Evolutionary conservation across 2,797 vertebrate species (phyloP).

Genomic region (Synaphobranchus kaupii): DNA sequence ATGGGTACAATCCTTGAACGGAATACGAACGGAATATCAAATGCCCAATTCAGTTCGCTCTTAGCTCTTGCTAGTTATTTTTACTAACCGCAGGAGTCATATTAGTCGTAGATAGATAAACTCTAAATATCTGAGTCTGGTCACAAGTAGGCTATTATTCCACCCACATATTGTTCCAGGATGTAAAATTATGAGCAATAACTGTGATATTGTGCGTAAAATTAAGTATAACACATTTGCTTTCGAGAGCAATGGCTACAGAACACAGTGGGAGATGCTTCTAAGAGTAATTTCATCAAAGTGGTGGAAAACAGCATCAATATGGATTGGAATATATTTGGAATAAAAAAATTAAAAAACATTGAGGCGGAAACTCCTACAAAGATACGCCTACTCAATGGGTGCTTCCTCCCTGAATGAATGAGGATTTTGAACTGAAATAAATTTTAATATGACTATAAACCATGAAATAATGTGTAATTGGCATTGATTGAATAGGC

Average conservation of each 20-base stretch:
- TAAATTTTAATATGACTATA: background rate
- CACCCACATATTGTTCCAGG: background rate
- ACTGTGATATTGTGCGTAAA: background rate
- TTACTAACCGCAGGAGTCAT: background rate
- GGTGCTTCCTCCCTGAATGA: background rate
- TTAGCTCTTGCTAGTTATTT: background rate
- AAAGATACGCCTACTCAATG: background rate
- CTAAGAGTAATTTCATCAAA: background rate
- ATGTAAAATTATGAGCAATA: background rate
- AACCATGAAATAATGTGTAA: background rate
- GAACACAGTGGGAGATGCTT: background rate
- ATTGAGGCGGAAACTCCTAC: background rate
- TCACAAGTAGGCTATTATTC: background rate
- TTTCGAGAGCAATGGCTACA: background rate
- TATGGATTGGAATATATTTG: background rate
- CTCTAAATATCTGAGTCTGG: background rate
- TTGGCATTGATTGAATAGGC: background rate
- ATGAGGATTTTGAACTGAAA: background rate
- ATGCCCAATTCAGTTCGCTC: background rate
- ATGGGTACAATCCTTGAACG: background rate
- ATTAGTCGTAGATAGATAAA: background rate
- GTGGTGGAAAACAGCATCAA: background rate
- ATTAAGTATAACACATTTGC: background rate
- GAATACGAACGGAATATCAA: constrained; percentile 5
- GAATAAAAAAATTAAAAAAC: background rate